A percentile compares a stretch with the other conserved stretches of the same genome.
phyloP scores from a whole-genome alignment of 2,888 invertebrate species.

The Caprella mutica region DNA sequence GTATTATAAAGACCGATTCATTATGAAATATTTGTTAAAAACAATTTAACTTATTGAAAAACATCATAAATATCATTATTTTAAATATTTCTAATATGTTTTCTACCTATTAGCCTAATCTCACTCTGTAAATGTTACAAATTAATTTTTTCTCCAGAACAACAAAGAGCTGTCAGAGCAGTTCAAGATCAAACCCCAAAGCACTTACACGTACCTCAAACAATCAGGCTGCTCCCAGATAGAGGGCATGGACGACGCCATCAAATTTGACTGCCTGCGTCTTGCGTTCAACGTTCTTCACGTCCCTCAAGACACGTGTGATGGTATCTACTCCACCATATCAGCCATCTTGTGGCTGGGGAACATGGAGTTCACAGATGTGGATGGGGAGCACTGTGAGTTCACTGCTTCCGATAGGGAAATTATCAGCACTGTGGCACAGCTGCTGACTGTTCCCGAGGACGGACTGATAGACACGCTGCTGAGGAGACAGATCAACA shows the following conservation, averaged over 20 bases:
- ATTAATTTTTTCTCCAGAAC: slow-evolving; percentile 18
- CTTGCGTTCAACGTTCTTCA: slow-evolving; percentile 79
- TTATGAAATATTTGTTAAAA: background rate
- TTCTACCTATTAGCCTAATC: no score
- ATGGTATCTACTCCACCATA: slow-evolving; percentile 75
- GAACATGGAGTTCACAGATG: slow-evolving; percentile 60
- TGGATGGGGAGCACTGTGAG: slow-evolving; percentile 74
- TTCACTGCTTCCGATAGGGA: slow-evolving; percentile 58
- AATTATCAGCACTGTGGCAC: slow-evolving; percentile 59
- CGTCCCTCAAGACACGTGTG: slow-evolving; percentile 71
- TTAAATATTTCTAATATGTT: no score
- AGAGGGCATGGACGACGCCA: slow-evolving; percentile 54
- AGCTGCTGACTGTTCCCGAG: slow-evolving; percentile 60
- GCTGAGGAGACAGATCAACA: slow-evolving; percentile 69
- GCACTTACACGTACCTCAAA: slow-evolving; percentile 69
- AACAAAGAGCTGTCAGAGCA: slow-evolving; percentile 41
- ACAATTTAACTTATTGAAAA: background rate
- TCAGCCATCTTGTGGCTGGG: slow-evolving; percentile 85
- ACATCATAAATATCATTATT: no score
- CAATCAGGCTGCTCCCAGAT: slow-evolving; percentile 61
- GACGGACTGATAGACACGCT: slow-evolving; percentile 65
- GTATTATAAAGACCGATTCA: background rate
- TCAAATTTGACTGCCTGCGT: slow-evolving; percentile 68
- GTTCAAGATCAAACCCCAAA: slow-evolving; percentile 60
- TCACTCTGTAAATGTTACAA: no score